A percentile compares a stretch with the other conserved stretches of the same genome.
phyloP scores from a whole-genome alignment of 2,797 vertebrate species.

The Epinephelus awoara region DNA sequence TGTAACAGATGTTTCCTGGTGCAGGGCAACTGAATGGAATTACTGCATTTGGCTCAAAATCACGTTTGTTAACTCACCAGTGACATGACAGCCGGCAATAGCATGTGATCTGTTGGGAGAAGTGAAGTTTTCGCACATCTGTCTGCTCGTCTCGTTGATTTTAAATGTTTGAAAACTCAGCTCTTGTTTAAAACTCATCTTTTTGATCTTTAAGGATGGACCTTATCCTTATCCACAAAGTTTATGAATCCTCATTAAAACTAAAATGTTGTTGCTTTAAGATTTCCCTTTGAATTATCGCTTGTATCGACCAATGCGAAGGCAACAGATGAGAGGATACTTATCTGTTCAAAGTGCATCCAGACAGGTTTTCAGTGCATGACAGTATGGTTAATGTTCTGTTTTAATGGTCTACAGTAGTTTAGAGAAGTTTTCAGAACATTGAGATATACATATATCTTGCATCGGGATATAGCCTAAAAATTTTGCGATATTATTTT shows the following conservation, averaged over 20 bases:
- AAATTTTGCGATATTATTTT: too few relatives aligned
- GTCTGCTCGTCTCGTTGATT: neutral
- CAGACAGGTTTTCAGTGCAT: too few relatives aligned
- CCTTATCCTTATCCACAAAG: neutral
- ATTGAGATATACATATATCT: too few relatives aligned
- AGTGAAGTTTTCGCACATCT: neutral
- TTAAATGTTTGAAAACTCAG: neutral
- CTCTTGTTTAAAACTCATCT: neutral
- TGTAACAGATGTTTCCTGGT: conserved; percentile 13
- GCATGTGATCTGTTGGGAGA: neutral
- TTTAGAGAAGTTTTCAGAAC: too few relatives aligned
- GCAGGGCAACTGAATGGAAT: neutral
- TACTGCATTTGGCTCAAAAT: neutral
- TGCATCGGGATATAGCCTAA: too few relatives aligned
- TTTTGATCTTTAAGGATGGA: neutral
- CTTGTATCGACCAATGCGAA: too few relatives aligned
- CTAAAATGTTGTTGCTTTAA: neutral
- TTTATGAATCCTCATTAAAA: too few relatives aligned
- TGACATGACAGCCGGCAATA: neutral
- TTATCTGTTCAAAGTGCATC: too few relatives aligned
- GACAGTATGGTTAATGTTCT: too few relatives aligned
- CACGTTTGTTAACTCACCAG: neutral
- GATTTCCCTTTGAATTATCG: too few relatives aligned
- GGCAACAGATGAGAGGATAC: too few relatives aligned
- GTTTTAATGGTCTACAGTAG: too few relatives aligned